phyloP scores from a whole-genome alignment of 2,888 invertebrate genomes.

The Zhuqinia jingwanae region DNA sequence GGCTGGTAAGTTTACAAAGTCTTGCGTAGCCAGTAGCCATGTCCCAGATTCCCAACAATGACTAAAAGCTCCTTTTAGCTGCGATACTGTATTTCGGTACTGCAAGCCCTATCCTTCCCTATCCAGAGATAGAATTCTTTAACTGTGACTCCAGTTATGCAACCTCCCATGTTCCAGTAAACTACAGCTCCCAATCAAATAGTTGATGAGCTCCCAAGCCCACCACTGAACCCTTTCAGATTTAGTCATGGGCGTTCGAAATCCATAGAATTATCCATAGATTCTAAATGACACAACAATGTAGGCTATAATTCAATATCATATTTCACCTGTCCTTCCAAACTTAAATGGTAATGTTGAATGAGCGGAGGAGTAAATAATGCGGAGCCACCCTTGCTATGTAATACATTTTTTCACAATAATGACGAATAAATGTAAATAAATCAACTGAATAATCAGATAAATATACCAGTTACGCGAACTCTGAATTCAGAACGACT shows the following conservation, averaged over 20 bases:
- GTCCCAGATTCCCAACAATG: conserved; percentile 59
- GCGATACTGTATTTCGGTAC: conserved; percentile 52
- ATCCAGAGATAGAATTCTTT: conserved; percentile 54
- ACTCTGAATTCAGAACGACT: conserved; percentile 18
- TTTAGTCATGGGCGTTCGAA: conserved; percentile 59
- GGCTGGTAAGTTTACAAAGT: conserved; percentile 59
- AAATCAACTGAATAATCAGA: background rate
- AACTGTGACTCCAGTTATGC: conserved; percentile 53
- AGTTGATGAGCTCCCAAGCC: conserved; percentile 60
- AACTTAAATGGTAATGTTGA: background rate
- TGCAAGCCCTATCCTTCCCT: conserved; percentile 67
- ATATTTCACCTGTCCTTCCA: conserved; percentile 41
- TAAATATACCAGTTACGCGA: conserved; percentile 24
- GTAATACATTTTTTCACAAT: background rate
- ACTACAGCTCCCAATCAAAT: conserved; percentile 55
- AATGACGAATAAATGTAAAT: background rate
- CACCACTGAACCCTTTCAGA: conserved; percentile 58
- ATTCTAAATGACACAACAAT: conserved; percentile 66
- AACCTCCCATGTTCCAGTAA: conserved; percentile 55
- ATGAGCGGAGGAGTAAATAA: background rate
- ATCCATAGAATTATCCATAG: conserved; percentile 67
- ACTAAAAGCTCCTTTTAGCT: conserved; percentile 52
- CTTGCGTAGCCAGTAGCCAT: conserved; percentile 56
- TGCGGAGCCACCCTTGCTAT: conserved; percentile 3
- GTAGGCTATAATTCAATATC: conserved; percentile 54